Percentiles rank a stretch among this genome's conserved stretches.
phyloP scores from a whole-genome alignment of 2,888 invertebrate genomes.

The Melinaea menophilus region DNA sequence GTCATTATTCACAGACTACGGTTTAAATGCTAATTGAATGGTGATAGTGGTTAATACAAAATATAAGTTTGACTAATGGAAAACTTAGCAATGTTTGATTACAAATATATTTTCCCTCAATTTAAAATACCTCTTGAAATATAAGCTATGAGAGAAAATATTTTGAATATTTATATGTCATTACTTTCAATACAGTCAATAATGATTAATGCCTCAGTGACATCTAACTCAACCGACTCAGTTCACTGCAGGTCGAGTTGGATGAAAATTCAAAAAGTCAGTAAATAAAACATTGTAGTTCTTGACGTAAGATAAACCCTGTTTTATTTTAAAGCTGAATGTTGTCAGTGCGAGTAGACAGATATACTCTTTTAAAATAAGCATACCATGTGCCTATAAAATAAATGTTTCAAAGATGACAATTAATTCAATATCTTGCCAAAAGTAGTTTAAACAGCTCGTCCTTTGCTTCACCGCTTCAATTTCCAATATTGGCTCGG shows the following conservation, averaged over 20 bases:
- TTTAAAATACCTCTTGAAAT: too few relatives aligned
- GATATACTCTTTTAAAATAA: too few relatives aligned
- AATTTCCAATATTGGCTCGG: constrained; percentile 1
- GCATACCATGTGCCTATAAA: neutral
- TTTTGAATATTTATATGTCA: constrained; percentile 16
- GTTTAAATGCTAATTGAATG: neutral
- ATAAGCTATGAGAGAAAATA: neutral
- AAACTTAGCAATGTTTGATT: too few relatives aligned
- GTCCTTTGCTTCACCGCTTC: neutral
- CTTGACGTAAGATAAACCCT: too few relatives aligned
- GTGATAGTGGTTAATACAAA: neutral
- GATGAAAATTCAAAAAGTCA: constrained; percentile 37
- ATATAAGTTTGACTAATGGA: neutral
- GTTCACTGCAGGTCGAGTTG: constrained; percentile 30
- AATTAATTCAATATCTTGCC: neutral
- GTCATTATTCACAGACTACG: neutral
- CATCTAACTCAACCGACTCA: constrained; percentile 34
- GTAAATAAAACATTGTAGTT: constrained; percentile 11
- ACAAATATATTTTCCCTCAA: too few relatives aligned
- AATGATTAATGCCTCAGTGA: constrained; percentile 34
- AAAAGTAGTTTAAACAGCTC: neutral
- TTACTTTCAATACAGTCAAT: constrained; percentile 27
- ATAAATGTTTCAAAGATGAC: neutral
- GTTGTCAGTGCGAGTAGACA: too few relatives aligned
- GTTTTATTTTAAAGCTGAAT: too few relatives aligned